A percentile compares a stretch with the other conserved stretches of the same genome.
Conservation (phyloP, 1,140 invertebrate species). For the Drosophila miranda region DNA sequence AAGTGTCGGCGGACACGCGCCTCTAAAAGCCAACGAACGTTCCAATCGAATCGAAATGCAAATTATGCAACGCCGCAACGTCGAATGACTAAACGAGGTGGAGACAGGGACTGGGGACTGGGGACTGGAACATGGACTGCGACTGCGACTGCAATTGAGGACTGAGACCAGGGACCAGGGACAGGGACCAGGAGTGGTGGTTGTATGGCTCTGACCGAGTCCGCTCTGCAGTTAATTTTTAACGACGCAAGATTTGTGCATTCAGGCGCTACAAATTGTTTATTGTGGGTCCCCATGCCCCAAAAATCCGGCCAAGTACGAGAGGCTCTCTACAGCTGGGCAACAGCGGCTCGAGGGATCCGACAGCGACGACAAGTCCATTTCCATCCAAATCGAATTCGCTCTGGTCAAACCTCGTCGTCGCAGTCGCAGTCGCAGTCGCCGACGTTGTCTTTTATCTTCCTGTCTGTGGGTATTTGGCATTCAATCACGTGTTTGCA, state of each 20-base stretch:
- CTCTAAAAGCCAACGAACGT: constrained; percentile 68
- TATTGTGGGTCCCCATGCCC: constrained; percentile 64
- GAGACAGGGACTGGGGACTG: neutral
- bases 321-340: constrained; percentile 29
- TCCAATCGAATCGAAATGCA: constrained; percentile 81
- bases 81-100: constrained; percentile 28
- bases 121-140: neutral
- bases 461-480: neutral
- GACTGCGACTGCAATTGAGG: too few species aligned
- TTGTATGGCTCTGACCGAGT: constrained; percentile 7
- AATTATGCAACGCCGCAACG: constrained; percentile 72
- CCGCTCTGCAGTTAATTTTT: constrained; percentile 71
- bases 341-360: constrained; percentile 1
- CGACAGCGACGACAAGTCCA: constrained; percentile 24
- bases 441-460: constrained; percentile 16
- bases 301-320: constrained; percentile 21
- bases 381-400: constrained; percentile 71
- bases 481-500: constrained; percentile 10
- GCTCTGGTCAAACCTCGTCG: constrained; percentile 58
- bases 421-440: neutral
- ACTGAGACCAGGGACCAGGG: neutral
- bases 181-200: neutral
- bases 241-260: constrained; percentile 77
- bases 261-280: constrained; percentile 80
- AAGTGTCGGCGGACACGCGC: constrained; percentile 80